Evolutionary conservation across 2,797 vertebrate species (phyloP).

Genomic region (Pantherophis vulpinus): DNA sequence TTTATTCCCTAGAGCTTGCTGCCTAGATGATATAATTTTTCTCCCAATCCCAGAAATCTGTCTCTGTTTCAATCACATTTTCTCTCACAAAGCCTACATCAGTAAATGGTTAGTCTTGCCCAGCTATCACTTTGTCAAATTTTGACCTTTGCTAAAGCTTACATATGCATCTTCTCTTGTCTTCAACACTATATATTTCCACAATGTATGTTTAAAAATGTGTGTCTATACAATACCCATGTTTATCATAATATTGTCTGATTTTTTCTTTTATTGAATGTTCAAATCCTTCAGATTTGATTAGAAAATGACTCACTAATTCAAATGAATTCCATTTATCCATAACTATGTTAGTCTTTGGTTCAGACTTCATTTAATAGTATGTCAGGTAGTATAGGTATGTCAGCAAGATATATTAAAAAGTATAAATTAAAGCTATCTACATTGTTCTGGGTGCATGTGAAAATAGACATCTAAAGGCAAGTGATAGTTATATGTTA

Average conservation of each 20-base stretch:
- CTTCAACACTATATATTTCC: not conserved
- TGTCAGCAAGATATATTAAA: not conserved
- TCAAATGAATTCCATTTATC: not conserved
- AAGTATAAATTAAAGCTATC: not conserved
- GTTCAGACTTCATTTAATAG: not conserved
- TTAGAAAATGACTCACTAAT: not conserved
- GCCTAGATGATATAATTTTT: not conserved
- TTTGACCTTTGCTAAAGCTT: not conserved
- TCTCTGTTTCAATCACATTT: not conserved
- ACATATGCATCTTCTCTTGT: not conserved
- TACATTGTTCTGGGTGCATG: not conserved
- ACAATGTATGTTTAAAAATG: not conserved
- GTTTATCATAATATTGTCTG: not conserved
- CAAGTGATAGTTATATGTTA: not conserved
- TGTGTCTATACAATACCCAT: not conserved
- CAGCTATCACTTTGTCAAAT: not conserved
- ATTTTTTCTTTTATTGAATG: not conserved
- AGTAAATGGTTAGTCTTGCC: not conserved
- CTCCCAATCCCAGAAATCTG: not conserved
- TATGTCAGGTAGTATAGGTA: not conserved
- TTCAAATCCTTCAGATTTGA: not conserved
- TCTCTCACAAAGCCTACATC: not conserved
- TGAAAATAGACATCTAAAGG: not conserved
- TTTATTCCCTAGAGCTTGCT: not conserved
- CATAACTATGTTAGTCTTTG: not conserved